Evolutionary conservation across 2,888 invertebrate species (phyloP).

Genomic region (Eilema griseolum): DNA sequence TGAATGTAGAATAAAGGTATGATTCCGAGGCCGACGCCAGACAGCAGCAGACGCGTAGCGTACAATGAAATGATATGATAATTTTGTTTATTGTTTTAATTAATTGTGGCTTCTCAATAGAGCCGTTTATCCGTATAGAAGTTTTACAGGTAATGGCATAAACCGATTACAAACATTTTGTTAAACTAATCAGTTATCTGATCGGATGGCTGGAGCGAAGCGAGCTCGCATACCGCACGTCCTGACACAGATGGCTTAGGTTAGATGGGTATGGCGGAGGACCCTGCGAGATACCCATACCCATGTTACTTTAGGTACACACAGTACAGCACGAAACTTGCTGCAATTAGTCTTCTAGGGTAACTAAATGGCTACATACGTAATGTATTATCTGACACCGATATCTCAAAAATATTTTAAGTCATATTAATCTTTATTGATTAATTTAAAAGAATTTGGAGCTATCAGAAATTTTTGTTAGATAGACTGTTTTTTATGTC

Average conservation of each 20-base stretch:
- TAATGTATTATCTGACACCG: neutral
- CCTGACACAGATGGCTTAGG: neutral
- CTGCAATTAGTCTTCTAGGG: too few species aligned
- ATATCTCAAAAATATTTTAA: constrained; percentile 4
- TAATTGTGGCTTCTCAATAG: too few species aligned
- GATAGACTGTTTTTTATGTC: neutral
- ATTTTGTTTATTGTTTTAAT: too few species aligned
- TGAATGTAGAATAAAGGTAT: neutral
- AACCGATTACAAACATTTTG: too few species aligned
- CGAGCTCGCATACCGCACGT: too few species aligned
- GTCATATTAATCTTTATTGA: neutral
- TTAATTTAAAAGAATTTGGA: neutral
- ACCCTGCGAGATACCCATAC: neutral
- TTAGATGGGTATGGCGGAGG: neutral
- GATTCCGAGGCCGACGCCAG: too few species aligned
- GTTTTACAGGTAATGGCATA: too few species aligned
- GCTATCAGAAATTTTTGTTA: neutral
- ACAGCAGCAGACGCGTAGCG: too few species aligned
- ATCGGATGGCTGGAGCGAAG: neutral
- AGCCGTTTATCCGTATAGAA: too few species aligned
- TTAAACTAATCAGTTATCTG: neutral
- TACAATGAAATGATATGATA: too few species aligned
- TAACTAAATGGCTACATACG: neutral
- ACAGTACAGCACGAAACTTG: too few species aligned
- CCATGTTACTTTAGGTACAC: too few species aligned